Conservation (phyloP, 2,113 vertebrate species). For the Heloderma charlesbogerti region DNA sequence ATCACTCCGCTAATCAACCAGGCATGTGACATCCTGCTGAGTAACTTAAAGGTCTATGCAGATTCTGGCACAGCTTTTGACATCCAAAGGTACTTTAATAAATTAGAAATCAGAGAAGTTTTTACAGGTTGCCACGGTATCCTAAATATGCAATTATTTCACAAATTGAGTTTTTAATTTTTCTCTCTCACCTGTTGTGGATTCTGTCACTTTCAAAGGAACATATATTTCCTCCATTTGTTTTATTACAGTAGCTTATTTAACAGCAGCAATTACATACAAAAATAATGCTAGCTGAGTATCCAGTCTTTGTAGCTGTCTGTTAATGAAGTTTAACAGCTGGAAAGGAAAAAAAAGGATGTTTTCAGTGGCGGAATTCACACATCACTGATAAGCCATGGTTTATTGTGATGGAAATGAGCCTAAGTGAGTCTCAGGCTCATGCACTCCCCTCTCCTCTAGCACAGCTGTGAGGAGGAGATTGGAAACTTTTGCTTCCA, state of each 20-base stretch:
- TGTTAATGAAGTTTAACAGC: conserved; percentile 64
- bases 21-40: conserved; percentile 83
- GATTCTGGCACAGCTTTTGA: conserved; percentile 86
- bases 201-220: conserved; percentile 38
- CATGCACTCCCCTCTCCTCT: not conserved
- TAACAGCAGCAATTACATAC: not conserved
- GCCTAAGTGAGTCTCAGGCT: not conserved
- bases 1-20: conserved; percentile 91
- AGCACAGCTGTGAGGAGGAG: not conserved
- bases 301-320: conserved; percentile 55
- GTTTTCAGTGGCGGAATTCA: not conserved
- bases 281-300: not conserved
- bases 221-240: conserved; percentile 40
- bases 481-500: not conserved
- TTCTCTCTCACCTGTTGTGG: conserved; percentile 13
- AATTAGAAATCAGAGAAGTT: conserved; percentile 48
- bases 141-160: conserved; percentile 37
- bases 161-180: conserved; percentile 29
- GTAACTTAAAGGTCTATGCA: conserved; percentile 82
- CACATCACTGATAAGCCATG: not conserved
- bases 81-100: conserved; percentile 86
- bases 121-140: conserved; percentile 36
- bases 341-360: conserved; percentile 47
- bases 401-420: not conserved
- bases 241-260: not conserved